These are phyloP conservation scores for Aeoliscus strigatus DNA, from an alignment of 2,797 vertebrate genomes.

Conservation along the genomic window DNA sequence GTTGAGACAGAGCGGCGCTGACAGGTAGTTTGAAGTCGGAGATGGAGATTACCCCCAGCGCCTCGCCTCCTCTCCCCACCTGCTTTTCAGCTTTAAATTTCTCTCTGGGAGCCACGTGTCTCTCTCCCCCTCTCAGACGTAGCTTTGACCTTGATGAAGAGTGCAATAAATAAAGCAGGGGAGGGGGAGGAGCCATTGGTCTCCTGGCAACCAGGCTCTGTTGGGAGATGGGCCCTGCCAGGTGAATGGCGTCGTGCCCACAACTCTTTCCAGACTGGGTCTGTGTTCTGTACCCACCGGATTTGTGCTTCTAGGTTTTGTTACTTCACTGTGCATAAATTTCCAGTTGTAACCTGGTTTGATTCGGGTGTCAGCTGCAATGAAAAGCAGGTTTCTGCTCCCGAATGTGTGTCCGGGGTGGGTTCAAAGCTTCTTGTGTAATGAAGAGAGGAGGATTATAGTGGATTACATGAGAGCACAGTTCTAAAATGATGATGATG, in stretches of 20 bases:
- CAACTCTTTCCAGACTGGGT: constrained; percentile 54
- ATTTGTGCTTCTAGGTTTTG: constrained; percentile 35
- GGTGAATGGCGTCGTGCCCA: constrained; percentile 67
- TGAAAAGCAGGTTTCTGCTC: no score
- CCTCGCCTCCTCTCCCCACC: constrained; percentile 14
- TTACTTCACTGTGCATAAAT: constrained; percentile 33
- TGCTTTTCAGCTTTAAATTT: constrained; percentile 10
- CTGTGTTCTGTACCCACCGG: constrained; percentile 52
- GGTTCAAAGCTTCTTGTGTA: no score
- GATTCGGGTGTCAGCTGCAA: no score
- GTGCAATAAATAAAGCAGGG: constrained; percentile 62
- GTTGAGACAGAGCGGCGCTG: constrained; percentile 25
- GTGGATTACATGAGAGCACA: no score
- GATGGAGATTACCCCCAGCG: constrained; percentile 48
- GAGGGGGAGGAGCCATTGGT: constrained; percentile 57
- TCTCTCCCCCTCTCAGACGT: constrained; percentile 27
- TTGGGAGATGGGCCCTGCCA: constrained; percentile 61
- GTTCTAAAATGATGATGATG: no score
- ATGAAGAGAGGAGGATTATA: no score
- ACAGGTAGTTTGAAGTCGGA: constrained; percentile 35
- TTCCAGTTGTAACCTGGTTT: no score
- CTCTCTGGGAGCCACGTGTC: constrained; percentile 33
- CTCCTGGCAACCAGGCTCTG: constrained; percentile 67
- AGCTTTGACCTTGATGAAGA: constrained; percentile 70
- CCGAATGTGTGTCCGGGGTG: no score